Percentiles rank a stretch among this genome's conserved stretches.
phyloP scores from a whole-genome alignment of 2,888 invertebrate species.

The Chrysolina haemoptera region DNA sequence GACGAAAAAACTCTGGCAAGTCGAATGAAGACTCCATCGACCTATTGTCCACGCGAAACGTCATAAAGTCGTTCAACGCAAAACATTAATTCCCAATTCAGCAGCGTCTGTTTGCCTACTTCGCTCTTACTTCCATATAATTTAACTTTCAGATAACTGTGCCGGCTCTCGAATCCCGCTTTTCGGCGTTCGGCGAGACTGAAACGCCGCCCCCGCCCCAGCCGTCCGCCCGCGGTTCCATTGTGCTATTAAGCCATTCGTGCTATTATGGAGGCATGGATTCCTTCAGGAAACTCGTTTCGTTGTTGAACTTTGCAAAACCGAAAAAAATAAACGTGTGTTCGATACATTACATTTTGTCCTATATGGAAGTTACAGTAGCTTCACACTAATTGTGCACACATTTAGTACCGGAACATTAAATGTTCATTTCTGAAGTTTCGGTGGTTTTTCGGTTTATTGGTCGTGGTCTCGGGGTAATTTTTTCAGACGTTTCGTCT shows the following conservation, averaged over 20 bases:
- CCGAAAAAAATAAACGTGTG: not conserved
- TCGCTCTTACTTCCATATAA: constrained; percentile 61
- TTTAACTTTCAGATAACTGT: constrained; percentile 51
- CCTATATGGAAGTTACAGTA: not conserved
- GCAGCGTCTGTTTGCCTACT: constrained; percentile 61
- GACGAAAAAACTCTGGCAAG: not conserved
- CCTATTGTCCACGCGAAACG: constrained; percentile 40
- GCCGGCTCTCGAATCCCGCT: constrained; percentile 21
- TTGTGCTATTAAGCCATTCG: constrained; percentile 28
- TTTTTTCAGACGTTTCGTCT: too few species aligned
- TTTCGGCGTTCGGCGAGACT: constrained; percentile 13
- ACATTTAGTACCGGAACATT: too few species aligned
- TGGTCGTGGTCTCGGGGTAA: too few species aligned
- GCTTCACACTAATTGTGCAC: too few species aligned
- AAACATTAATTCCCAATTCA: constrained; percentile 63
- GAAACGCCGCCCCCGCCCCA: constrained; percentile 16
- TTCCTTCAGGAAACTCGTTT: constrained; percentile 5
- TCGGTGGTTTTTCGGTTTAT: too few species aligned
- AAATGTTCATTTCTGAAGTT: too few species aligned
- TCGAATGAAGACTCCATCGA: constrained; percentile 27
- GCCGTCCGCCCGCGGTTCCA: constrained; percentile 27
- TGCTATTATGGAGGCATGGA: constrained; percentile 17
- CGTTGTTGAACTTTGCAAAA: not conserved
- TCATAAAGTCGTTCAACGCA: constrained; percentile 61
- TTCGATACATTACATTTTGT: not conserved